Percentiles rank a stretch among this genome's conserved stretches.
Conservation (phyloP, 2,797 vertebrate species). For the Cuniculus paca region DNA sequence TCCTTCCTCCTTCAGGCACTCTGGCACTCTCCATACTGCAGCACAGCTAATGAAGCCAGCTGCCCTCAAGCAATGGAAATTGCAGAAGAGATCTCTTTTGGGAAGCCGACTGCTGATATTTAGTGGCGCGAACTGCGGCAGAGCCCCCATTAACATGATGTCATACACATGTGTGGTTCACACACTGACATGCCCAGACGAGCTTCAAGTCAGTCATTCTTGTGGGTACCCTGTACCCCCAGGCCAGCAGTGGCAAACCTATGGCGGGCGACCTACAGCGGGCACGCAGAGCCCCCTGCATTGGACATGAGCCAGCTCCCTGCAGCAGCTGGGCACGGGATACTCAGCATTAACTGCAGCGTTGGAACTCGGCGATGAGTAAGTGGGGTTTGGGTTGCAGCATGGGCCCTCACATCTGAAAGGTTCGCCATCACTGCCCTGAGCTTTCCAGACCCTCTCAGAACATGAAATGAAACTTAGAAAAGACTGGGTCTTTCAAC, state of each 20-base stretch:
- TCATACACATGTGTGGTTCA: not conserved
- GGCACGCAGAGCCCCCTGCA: not conserved
- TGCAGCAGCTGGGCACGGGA: not conserved
- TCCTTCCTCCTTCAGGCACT: not conserved
- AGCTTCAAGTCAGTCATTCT: not conserved
- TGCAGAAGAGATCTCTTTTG: not conserved
- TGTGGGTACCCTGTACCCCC: not conserved
- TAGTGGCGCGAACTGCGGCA: not conserved
- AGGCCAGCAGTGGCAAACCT: not conserved
- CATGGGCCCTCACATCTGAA: not conserved
- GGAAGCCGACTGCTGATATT: not conserved
- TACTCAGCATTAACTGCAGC: not conserved
- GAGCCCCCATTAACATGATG: not conserved
- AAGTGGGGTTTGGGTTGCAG: not conserved
- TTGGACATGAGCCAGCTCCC: not conserved
- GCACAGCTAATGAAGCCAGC: not conserved
- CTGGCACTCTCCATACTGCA: not conserved
- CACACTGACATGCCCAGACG: not conserved
- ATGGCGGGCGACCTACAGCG: not conserved
- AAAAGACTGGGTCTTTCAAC: not conserved
- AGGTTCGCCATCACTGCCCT: not conserved
- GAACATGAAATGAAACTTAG: not conserved
- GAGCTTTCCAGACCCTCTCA: not conserved
- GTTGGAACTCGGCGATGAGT: not conserved
- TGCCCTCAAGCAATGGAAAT: not conserved